Evolutionary conservation across 2,113 vertebrate species (phyloP).

Genomic region (Xenopus borealis): DNA sequence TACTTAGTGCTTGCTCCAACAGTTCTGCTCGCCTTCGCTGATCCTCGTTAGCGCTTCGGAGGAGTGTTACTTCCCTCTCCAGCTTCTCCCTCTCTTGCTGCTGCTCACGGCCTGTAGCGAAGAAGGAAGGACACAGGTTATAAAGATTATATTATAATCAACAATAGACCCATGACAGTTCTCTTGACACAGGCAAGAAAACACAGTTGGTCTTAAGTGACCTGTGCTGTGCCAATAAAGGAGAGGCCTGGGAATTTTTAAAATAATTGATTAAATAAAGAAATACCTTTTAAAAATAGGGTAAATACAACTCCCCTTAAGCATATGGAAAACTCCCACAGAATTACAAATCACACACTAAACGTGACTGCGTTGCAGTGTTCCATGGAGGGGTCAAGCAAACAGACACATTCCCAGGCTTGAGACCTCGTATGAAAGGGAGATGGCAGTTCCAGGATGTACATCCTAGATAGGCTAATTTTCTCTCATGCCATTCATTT

Average conservation of each 20-base stretch:
- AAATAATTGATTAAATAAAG: conserved; percentile 9
- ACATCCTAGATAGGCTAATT: conserved; percentile 36
- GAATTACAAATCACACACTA: conserved; percentile 19
- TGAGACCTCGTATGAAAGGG: conserved; percentile 3
- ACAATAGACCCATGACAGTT: background rate
- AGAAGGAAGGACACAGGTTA: background rate
- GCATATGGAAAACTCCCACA: background rate
- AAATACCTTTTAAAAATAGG: background rate
- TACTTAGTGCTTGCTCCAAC: conserved; percentile 84
- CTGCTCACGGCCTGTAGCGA: conserved; percentile 78
- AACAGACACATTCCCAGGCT: conserved; percentile 33
- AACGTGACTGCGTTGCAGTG: conserved; percentile 30
- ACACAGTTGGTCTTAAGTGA: background rate
- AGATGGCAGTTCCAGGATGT: conserved; percentile 34
- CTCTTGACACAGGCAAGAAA: background rate
- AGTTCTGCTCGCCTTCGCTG: conserved; percentile 81
- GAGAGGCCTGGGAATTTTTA: background rate
- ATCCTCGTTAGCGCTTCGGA: conserved; percentile 81
- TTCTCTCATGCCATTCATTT: conserved; percentile 14
- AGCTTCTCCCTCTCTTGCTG: conserved; percentile 83
- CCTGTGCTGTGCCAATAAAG: background rate
- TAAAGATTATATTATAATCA: no score
- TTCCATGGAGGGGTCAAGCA: conserved; percentile 40
- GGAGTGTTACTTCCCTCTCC: conserved; percentile 76
- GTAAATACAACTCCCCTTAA: background rate